Percentiles rank a stretch among this genome's conserved stretches.
These are phyloP conservation scores for Cryptocheilus praepositus DNA, from an alignment of 2,888 invertebrate species.

Conservation along the genomic window DNA sequence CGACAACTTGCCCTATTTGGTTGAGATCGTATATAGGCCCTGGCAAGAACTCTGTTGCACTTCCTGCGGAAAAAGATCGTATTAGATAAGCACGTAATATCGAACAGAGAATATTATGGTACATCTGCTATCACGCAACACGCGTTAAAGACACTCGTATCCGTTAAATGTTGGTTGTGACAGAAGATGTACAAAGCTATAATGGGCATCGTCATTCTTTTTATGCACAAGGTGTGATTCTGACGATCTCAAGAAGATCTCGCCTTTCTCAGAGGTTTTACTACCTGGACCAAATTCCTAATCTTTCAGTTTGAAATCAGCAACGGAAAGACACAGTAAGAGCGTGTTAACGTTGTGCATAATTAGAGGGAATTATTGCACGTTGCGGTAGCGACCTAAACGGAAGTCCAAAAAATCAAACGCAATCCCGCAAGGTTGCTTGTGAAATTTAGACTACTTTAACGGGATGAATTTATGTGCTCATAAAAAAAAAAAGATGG, in stretches of 20 bases:
- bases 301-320: not conserved
- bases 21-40: constrained; percentile 89
- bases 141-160: constrained; percentile 3
- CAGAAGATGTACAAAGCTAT: constrained; percentile 34
- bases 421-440: too few species aligned
- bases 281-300: too few species aligned
- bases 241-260: too few species aligned
- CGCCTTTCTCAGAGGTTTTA: too few species aligned
- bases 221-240: too few species aligned
- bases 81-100: constrained; percentile 55
- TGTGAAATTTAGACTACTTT: too few species aligned
- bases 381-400: too few species aligned
- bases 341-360: too few species aligned
- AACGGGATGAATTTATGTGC: not conserved
- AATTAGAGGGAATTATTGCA: too few species aligned
- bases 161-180: constrained; percentile 17
- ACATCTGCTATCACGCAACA: constrained; percentile 53
- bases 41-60: constrained; percentile 78
- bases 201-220: too few species aligned
- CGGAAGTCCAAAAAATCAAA: too few species aligned
- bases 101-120: constrained; percentile 36
- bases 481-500: constrained; percentile 6
- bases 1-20: constrained; percentile 90
- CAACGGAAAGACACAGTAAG: constrained; percentile 19
- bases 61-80: constrained; percentile 71